Percentiles rank a stretch among this genome's conserved stretches.
phyloP scores from a whole-genome alignment of 2,797 vertebrate species.

The Takifugu ocellatus region DNA sequence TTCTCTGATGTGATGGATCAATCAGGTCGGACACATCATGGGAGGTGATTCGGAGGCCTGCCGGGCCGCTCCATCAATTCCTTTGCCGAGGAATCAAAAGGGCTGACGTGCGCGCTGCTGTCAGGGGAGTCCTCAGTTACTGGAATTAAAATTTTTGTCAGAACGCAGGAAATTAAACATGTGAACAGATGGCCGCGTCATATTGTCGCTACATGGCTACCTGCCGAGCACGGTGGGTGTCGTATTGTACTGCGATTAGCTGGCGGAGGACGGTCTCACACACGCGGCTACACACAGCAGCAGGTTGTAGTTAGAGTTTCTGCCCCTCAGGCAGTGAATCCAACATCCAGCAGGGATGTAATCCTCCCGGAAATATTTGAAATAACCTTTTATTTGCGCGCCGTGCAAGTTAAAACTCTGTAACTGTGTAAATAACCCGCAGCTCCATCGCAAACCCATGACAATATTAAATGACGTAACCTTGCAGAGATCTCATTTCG shows the following conservation, averaged over 20 bases:
- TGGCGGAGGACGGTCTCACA: no score
- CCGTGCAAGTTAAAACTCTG: background rate
- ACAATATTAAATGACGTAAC: conserved; percentile 19
- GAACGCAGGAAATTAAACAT: background rate
- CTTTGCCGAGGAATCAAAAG: conserved; percentile 44
- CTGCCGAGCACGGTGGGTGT: conserved; percentile 24
- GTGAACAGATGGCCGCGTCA: conserved; percentile 45
- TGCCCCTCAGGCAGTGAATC: no score
- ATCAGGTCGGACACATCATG: conserved; percentile 36
- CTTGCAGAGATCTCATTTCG: conserved; percentile 20
- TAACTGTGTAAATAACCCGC: conserved; percentile 9
- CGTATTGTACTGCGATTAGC: conserved; percentile 1
- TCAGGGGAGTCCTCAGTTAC: conserved; percentile 8
- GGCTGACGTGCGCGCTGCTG: conserved; percentile 8
- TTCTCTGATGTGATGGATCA: conserved; percentile 30
- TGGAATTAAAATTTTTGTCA: background rate
- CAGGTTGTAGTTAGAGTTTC: no score
- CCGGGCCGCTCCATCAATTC: conserved; percentile 37
- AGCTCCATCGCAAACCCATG: conserved; percentile 15
- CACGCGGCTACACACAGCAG: no score
- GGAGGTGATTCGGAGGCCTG: conserved; percentile 42
- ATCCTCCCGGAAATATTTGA: background rate
- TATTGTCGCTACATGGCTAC: conserved; percentile 30
- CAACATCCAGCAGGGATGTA: conserved; percentile 12
- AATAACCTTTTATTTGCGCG: conserved; percentile 3